Evolutionary conservation across 2,888 invertebrate genomes (phyloP), one percentile per base, ranked within the genome.

Genomic region (Alloscopus bannaensis): DNA sequence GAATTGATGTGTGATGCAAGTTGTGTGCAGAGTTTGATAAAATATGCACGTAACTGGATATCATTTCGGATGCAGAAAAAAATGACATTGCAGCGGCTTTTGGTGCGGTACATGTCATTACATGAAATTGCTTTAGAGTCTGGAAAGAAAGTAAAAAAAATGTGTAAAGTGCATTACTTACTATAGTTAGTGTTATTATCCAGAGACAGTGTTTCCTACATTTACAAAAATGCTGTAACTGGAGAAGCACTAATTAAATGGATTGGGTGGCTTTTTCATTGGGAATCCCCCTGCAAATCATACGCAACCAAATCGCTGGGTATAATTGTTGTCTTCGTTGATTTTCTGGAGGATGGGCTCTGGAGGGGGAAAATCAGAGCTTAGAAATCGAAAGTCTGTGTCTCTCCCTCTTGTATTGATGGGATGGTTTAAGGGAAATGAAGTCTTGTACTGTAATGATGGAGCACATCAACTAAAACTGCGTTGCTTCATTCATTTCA

Each of bases 201-300:
- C n/a, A n/a, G n/a, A n/a, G n/a, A n/a, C n/a, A n/a, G n/a, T n/a
- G n/a, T n/a, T 52, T 52, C 52, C 20, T 52, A 22, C 11, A 52
- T 24, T 52, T 52, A 24, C 22, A 24, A 24, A 6, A 52, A 20
- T 22, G 52, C 52, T 4, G 45, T 36, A 36, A 36, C 6, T 36
- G 36, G 36, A 36, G 36, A 36, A 13, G 62, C 71, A 62, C 71
- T 72, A 72, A 72, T 72, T 72, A 72, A 72, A 72, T 72, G 71
- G 64, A 72, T 72, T 62, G 62, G 60, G 71, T 72, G 71, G 71
- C 62, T 62, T 62, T 50, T 62, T 22, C 20, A 20, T 24, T 47
- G 50, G 62, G 71, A 52, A 62, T 72, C 52, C 64, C 57, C 20
- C 29, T 29, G 62, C 64, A 52, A 72, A 62, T 70, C 70, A 70